Conservation (phyloP, 2,888 invertebrate species). For the Pyrochroa serraticornis region DNA sequence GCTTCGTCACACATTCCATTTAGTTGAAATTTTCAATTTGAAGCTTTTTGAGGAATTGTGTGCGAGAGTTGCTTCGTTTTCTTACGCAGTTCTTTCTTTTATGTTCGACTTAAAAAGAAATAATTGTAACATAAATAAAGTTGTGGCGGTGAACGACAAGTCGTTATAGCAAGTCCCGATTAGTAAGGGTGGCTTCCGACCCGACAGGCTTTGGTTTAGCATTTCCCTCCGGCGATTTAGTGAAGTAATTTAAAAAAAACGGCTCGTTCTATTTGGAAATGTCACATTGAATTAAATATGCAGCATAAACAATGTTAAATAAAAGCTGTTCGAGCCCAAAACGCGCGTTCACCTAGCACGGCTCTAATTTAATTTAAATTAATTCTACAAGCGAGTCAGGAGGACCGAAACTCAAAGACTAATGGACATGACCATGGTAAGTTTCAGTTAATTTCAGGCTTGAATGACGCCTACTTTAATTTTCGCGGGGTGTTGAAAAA, state of each 20-base stretch:
- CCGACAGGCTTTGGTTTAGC: conserved; percentile 6
- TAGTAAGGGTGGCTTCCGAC: no score
- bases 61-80: no score
- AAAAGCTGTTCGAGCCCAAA: conserved; percentile 1
- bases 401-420: conserved; percentile 7
- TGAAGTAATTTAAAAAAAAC: conserved; percentile 42
- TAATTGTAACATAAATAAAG: no score
- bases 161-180: no score
- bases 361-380: conserved; percentile 5
- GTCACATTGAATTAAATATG: conserved; percentile 38
- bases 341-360: neutral
- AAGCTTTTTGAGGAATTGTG: no score
- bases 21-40: no score
- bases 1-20: no score
- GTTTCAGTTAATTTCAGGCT: conserved; percentile 50
- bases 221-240: conserved; percentile 40
- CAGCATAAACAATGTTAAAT: conserved; percentile 27
- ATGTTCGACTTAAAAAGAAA: no score
- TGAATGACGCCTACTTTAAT: conserved; percentile 50
- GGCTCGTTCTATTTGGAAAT: conserved; percentile 36
- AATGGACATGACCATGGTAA: conserved; percentile 32
- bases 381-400: neutral
- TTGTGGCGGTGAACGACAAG: no score
- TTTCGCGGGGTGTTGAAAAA: conserved; percentile 47
- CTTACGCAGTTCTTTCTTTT: no score